phyloP scores from a whole-genome alignment of 2,888 invertebrate species.

The Platycheirus rosarum region DNA sequence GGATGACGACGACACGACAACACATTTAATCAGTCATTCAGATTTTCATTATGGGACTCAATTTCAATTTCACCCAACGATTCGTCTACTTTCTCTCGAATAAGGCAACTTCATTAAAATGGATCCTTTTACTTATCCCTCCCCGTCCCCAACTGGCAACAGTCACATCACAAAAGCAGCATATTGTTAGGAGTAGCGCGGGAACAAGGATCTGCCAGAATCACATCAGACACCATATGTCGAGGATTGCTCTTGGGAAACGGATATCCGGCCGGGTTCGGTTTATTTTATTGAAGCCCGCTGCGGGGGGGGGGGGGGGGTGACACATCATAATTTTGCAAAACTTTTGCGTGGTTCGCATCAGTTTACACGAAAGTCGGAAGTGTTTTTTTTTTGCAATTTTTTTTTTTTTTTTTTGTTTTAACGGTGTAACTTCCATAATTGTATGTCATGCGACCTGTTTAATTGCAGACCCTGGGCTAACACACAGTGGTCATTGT shows the following conservation, averaged over 20 bases:
- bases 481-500: slow-evolving; percentile 56
- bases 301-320: slow-evolving; percentile 56
- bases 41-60: slow-evolving; percentile 74
- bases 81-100: slow-evolving; percentile 62
- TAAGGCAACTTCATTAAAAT: slow-evolving; percentile 72
- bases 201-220: slow-evolving; percentile 55
- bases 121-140: slow-evolving; percentile 39
- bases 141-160: not conserved
- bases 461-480: slow-evolving; percentile 63
- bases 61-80: slow-evolving; percentile 72
- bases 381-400: not conserved
- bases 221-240: slow-evolving; percentile 72
- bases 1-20: slow-evolving; percentile 65
- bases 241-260: slow-evolving; percentile 57
- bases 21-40: slow-evolving; percentile 74
- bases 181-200: slow-evolving; percentile 43
- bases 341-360: slow-evolving; percentile 65
- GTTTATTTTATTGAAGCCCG: slow-evolving; percentile 13
- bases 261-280: slow-evolving; percentile 32
- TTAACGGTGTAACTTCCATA: slow-evolving; percentile 52
- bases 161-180: slow-evolving; percentile 28
- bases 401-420: not conserved
- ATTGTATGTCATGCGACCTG: slow-evolving; percentile 63
- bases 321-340: slow-evolving; percentile 56
- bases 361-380: slow-evolving; percentile 61